Percentiles rank a stretch among this genome's conserved stretches.
Conservation (phyloP, 2,888 invertebrate genomes). For the Hemaris fuciformis region DNA sequence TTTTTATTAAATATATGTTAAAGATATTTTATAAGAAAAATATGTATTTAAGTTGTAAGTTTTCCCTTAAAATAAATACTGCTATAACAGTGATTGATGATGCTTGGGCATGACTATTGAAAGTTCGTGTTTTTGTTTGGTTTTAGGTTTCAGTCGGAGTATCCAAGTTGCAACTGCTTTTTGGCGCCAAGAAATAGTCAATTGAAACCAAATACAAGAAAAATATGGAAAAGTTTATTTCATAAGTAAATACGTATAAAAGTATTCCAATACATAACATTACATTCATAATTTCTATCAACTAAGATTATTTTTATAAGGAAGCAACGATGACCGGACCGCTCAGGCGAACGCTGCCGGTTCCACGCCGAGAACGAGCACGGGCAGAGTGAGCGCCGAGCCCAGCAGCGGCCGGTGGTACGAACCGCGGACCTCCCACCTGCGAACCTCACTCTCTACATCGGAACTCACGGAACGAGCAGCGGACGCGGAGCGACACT, state of each 20-base stretch:
- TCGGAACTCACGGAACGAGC: neutral
- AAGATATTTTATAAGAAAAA: no score
- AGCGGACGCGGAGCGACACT: neutral
- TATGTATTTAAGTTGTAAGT: no score
- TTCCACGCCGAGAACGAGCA: conserved; percentile 39
- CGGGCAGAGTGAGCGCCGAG: conserved; percentile 48
- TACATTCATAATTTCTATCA: no score
- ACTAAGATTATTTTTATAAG: no score
- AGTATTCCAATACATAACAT: neutral
- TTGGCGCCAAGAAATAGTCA: neutral
- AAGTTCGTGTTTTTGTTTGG: neutral
- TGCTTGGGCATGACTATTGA: no score
- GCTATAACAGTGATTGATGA: no score
- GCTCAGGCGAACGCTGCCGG: conserved; percentile 32
- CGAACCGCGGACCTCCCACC: conserved; percentile 46
- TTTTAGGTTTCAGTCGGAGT: neutral
- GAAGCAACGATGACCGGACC: neutral
- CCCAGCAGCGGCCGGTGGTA: conserved; percentile 51
- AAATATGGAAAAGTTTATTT: neutral
- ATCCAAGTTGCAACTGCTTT: neutral
- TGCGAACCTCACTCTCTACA: conserved; percentile 10
- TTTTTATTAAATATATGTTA: no score
- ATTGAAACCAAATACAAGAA: neutral
- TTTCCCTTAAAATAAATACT: no score
- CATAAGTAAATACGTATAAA: neutral